Evolutionary conservation across 1,140 invertebrate genomes (phyloP).

Genomic region (Cardiocondyla obscurior): DNA sequence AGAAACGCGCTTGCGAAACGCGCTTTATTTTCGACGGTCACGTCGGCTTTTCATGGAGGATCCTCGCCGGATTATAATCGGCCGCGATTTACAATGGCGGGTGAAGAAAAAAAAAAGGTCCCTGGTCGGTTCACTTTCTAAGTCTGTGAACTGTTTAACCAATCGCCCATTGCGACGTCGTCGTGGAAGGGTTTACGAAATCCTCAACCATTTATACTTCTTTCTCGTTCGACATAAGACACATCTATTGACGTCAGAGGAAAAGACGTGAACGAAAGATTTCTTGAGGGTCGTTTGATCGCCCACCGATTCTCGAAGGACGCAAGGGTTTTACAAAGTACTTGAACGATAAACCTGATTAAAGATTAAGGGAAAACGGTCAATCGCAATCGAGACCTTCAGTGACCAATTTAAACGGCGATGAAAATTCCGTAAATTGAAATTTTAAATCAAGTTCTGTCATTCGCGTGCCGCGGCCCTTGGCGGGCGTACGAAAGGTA

Average conservation of each 20-base stretch:
- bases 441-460: too few relatives aligned
- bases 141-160: slow-evolving; percentile 64
- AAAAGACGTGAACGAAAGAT: background rate
- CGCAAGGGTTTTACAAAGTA: too few relatives aligned
- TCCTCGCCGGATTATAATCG: background rate
- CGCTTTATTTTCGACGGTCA: slow-evolving; percentile 24
- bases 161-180: slow-evolving; percentile 58
- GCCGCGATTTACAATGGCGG: slow-evolving; percentile 53
- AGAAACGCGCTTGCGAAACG: slow-evolving; percentile 18
- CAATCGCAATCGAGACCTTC: too few relatives aligned
- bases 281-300: too few relatives aligned
- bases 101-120: slow-evolving; percentile 25
- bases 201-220: slow-evolving; percentile 42
- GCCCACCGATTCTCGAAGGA: too few relatives aligned
- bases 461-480: background rate
- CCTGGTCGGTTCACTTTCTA: slow-evolving; percentile 59
- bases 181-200: slow-evolving; percentile 65
- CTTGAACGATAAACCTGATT: too few relatives aligned
- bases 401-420: too few relatives aligned
- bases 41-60: slow-evolving; percentile 17
- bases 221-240: slow-evolving; percentile 12
- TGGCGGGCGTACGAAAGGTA: background rate
- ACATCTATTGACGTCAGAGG: slow-evolving; percentile 1
- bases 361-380: too few relatives aligned
- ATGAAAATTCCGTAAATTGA: too few relatives aligned